Evolutionary conservation across 2,888 invertebrate genomes (phyloP).

Genomic region (Clusia tigrina): DNA sequence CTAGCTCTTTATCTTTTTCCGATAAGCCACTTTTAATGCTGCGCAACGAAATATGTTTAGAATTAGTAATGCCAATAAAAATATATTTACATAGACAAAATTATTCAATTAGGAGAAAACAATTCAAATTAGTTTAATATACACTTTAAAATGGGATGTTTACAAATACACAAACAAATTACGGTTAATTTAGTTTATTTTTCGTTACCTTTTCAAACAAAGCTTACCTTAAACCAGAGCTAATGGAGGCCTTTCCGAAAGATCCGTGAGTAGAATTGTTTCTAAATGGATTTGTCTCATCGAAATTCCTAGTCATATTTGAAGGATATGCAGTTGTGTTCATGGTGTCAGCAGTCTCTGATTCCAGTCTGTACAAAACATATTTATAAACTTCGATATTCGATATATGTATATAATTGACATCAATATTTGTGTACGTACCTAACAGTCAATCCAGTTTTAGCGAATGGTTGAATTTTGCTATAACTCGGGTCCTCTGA

Average conservation of each 20-base stretch:
- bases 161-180: background rate
- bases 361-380: slow-evolving; percentile 53
- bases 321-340: slow-evolving; percentile 45
- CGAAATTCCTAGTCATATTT: slow-evolving; percentile 63
- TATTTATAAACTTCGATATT: background rate
- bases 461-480: slow-evolving; percentile 65
- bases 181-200: no score
- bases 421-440: slow-evolving; percentile 37
- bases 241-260: slow-evolving; percentile 65
- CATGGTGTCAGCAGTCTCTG: slow-evolving; percentile 44
- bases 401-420: background rate
- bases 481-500: slow-evolving; percentile 62
- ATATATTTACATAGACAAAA: background rate
- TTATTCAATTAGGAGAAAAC: background rate
- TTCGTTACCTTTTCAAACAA: no score
- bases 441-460: slow-evolving; percentile 64
- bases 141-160: background rate
- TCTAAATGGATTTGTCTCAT: slow-evolving; percentile 63
- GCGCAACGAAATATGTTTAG: slow-evolving; percentile 40
- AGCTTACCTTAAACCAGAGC: slow-evolving; percentile 62
- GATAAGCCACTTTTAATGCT: slow-evolving; percentile 65
- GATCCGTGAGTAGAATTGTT: slow-evolving; percentile 62
- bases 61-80: slow-evolving; percentile 47
- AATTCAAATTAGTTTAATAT: background rate
- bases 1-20: slow-evolving; percentile 72